Evolutionary conservation across 2,797 vertebrate species (phyloP), one percentile per base, ranked within the genome.

Genomic region (Myripristis jacobus): DNA sequence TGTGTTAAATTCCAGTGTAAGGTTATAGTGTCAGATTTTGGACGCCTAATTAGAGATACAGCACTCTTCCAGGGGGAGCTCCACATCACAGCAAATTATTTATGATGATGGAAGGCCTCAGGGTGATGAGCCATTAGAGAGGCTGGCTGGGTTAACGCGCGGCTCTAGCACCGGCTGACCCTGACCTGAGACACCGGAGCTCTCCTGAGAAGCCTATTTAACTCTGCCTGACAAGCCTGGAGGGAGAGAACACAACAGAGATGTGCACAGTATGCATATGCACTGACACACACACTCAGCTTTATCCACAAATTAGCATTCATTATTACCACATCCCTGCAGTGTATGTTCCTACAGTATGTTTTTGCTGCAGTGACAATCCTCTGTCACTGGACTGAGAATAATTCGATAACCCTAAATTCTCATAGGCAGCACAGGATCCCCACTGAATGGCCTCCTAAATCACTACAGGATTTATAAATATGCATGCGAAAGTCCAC

Each of bases 31-130:
- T 53, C 4, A 41, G 3, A n/a, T 73, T 66, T 54, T 51, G 6
- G 52, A 68, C 27, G 36, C 25, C 24, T 41, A 22, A 77, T 62
- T 77, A 62, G 18, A 57, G 4, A 73, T 16, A 13, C 6, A 63
- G 63, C 21, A 70, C 19, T 56, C 43, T 10, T 41, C 13, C 21
- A 25, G 48, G 64, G 29, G 41, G 34, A 56, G 50, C 31, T 52
- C 29, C 43, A 73, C 51, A 57, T 63, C 58, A 67, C 7, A 72
- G 53, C 46, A 51, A 59, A 69, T 69, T 64, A 63, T 64, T 56
- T 62, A 71, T 71, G 57, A 57, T 25, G 50, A 66, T 43, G 24
- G 51, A 55, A 16, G 57, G 29, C 63, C 56, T 44, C 12, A 44
- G 16, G 57, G 29, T 24, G 63, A 38, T 38, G 53, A 46, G 59